phyloP scores from a whole-genome alignment of 2,113 vertebrate genomes.

The Melospiza melodia region DNA sequence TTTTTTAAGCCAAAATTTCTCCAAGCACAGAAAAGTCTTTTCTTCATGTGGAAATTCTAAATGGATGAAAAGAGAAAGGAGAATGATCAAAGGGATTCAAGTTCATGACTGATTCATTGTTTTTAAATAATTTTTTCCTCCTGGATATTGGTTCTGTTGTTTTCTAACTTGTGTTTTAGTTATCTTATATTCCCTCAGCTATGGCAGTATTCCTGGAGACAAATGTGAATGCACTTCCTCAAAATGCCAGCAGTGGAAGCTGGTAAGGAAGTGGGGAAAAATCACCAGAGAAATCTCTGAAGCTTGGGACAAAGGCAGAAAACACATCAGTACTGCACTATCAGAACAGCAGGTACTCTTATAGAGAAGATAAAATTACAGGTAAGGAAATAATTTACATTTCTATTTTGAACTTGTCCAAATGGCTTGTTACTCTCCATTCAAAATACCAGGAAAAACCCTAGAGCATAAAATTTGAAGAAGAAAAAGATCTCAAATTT shows the following conservation, averaged over 20 bases:
- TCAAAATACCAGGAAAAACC: not conserved
- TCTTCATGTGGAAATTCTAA: not conserved
- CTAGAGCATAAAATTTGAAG: not conserved
- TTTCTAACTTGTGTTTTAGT: slow-evolving; percentile 66
- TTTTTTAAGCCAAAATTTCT: not conserved
- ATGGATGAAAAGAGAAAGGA: not conserved
- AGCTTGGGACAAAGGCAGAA: slow-evolving; percentile 65
- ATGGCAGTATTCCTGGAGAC: slow-evolving; percentile 52
- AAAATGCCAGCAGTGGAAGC: slow-evolving; percentile 51
- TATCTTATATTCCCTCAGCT: slow-evolving; percentile 67
- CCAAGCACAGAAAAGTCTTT: not conserved
- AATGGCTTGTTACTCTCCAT: not conserved
- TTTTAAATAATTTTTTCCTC: not conserved
- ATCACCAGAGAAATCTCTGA: slow-evolving; percentile 47
- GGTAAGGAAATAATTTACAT: slow-evolving; percentile 59
- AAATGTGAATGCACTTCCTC: slow-evolving; percentile 57
- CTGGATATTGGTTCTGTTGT: slow-evolving; percentile 48
- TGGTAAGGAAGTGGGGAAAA: slow-evolving; percentile 52
- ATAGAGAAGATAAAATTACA: slow-evolving; percentile 54
- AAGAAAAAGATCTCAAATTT: not conserved
- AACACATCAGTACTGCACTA: slow-evolving; percentile 52
- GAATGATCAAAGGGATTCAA: not conserved
- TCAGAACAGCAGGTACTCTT: slow-evolving; percentile 44
- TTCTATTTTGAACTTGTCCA: not conserved
- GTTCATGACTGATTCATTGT: slow-evolving; percentile 25